These are phyloP conservation scores for Lamproptera curius DNA, from an alignment of 2,888 invertebrate genomes.

Conservation along the genomic window DNA sequence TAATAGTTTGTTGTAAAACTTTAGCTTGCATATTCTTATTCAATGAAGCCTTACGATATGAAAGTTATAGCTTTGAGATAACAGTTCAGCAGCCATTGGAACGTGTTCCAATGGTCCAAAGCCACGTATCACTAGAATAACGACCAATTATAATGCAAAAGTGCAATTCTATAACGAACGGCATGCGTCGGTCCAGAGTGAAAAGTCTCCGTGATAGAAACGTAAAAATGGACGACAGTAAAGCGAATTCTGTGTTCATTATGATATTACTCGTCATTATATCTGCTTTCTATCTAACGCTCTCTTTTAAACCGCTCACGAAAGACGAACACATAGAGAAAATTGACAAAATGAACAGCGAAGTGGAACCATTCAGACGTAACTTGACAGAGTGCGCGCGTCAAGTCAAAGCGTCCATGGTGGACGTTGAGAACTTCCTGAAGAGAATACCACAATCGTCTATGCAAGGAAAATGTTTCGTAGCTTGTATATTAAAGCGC, in stretches of 20 bases:
- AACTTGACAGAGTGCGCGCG: constrained; percentile 63
- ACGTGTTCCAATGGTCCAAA: constrained; percentile 1
- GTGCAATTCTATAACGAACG: constrained; percentile 1
- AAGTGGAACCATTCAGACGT: constrained; percentile 62
- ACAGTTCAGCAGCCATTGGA: background rate
- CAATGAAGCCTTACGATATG: background rate
- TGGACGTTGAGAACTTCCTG: constrained; percentile 58
- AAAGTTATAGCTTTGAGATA: constrained; percentile 12
- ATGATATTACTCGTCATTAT: constrained; percentile 34
- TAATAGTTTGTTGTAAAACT: no score
- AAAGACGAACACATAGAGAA: constrained; percentile 58
- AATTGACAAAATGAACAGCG: constrained; percentile 47
- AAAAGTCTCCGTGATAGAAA: constrained; percentile 30
- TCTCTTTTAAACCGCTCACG: constrained; percentile 51
- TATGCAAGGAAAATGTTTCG: constrained; percentile 64
- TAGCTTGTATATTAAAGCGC: constrained; percentile 63
- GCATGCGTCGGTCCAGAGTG: constrained; percentile 33
- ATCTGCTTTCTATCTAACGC: constrained; percentile 37
- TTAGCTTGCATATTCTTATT: no score
- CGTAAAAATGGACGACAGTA: constrained; percentile 41
- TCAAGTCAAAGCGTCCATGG: constrained; percentile 58
- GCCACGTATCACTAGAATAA: constrained; percentile 11
- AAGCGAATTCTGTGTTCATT: constrained; percentile 30
- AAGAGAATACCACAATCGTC: constrained; percentile 58
- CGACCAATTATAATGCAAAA: constrained; percentile 11